A percentile compares a stretch with the other conserved stretches of the same genome.
Conservation (phyloP, 30 jellyfish, hydroid and myxozoan genomes). For the Pseudorhiza aurosa region DNA sequence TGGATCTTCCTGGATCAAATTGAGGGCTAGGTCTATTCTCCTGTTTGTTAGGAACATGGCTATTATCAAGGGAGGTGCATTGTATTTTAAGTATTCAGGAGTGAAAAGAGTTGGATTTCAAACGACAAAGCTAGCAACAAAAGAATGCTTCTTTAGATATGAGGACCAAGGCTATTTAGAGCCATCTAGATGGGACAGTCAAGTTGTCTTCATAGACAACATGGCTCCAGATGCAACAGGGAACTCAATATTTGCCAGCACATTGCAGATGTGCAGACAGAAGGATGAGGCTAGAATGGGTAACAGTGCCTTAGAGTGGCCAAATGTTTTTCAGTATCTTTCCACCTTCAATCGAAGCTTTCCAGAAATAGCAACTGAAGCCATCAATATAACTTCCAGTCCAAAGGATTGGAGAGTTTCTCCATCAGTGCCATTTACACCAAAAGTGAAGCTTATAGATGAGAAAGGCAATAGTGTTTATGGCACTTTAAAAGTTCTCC, state of each 20-base stretch:
- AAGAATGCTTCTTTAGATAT: slow-evolving; percentile 69
- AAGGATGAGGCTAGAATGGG: slow-evolving; percentile 52
- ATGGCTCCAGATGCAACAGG: slow-evolving; percentile 88
- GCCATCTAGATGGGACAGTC: slow-evolving; percentile 65
- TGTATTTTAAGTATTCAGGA: slow-evolving; percentile 59
- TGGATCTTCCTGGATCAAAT: slow-evolving; percentile 69
- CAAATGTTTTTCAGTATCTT: slow-evolving; percentile 14
- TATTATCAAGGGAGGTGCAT: slow-evolving; percentile 78
- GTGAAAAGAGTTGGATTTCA: slow-evolving; percentile 73
- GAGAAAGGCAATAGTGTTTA: slow-evolving; percentile 77
- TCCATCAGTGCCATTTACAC: slow-evolving; percentile 78
- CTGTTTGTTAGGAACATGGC: slow-evolving; percentile 50
- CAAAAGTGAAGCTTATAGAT: slow-evolving; percentile 53
- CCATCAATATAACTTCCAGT: slow-evolving; percentile 35
- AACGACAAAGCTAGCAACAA: slow-evolving; percentile 62
- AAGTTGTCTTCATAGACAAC: slow-evolving; percentile 60
- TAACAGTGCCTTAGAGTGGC: slow-evolving; percentile 73
- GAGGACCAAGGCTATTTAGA: slow-evolving; percentile 27
- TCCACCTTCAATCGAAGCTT: slow-evolving; percentile 24
- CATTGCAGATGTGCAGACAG: slow-evolving; percentile 71
- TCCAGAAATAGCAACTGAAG: slow-evolving; percentile 80
- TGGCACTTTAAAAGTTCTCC: slow-evolving; percentile 55
- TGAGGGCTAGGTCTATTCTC: slow-evolving; percentile 21
- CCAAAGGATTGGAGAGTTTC: slow-evolving; percentile 51
- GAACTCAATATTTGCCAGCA: slow-evolving; percentile 73